Percentiles rank a stretch among this genome's conserved stretches.
These are phyloP conservation scores for Nomia melanderi DNA, from an alignment of 1,140 invertebrate species.

Conservation along the genomic window DNA sequence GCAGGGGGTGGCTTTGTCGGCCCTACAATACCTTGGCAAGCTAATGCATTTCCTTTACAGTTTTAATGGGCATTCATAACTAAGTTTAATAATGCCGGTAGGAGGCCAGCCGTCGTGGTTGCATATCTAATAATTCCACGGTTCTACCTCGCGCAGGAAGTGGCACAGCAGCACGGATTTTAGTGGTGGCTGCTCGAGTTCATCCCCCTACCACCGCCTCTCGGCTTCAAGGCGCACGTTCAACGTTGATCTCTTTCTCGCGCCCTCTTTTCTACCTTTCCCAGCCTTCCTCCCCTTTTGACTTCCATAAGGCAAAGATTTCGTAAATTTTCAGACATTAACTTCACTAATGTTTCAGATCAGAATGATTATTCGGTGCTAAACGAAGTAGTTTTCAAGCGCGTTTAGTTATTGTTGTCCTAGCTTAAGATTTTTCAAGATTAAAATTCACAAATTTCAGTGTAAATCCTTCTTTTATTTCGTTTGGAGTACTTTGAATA, in stretches of 20 bases:
- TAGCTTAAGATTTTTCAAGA: no score
- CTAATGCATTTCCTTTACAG: conserved; percentile 81
- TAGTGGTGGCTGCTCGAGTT: conserved; percentile 57
- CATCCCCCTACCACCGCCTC: conserved; percentile 18
- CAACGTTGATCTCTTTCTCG: conserved; percentile 42
- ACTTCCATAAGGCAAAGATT: not conserved
- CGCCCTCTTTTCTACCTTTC: conserved; percentile 34
- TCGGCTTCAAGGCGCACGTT: conserved; percentile 28
- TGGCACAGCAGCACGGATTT: conserved; percentile 63
- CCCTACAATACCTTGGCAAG: conserved; percentile 65
- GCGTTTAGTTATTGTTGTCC: no score
- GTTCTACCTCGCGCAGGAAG: conserved; percentile 64
- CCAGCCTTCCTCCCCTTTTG: not conserved
- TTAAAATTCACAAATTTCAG: no score
- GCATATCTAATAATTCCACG: conserved; percentile 78
- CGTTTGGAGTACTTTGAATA: no score
- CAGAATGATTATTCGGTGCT: not conserved
- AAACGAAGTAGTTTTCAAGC: no score
- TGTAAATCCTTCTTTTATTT: no score
- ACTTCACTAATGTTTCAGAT: not conserved
- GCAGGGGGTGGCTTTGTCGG: conserved; percentile 69
- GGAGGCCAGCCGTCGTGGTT: conserved; percentile 72
- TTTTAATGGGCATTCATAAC: conserved; percentile 81
- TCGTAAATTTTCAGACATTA: not conserved
- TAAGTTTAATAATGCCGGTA: conserved; percentile 79